Evolutionary conservation across 2,113 vertebrate genomes (phyloP), one percentile per base, ranked within the genome.

Genomic region (Chlorocebus sabaeus): DNA sequence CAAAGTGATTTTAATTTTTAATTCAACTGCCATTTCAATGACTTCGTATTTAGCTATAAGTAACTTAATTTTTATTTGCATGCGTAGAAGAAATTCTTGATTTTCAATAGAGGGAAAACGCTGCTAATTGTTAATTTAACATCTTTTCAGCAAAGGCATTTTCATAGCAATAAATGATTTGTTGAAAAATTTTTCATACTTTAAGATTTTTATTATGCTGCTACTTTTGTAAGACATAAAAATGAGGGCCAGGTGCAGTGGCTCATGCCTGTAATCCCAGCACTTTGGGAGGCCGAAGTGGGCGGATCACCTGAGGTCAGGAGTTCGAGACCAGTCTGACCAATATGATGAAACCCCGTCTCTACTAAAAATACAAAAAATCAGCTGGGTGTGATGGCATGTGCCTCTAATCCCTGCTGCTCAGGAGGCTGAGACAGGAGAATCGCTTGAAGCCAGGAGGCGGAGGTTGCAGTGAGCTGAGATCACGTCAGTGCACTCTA

Each of bases 81-180:
- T 76, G 27, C 32, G 59, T 76, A 38, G 9, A 75, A 83, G 20
- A 89, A 75, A n/a, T 87, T 70, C 59, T 84, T 59, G 17, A 78
- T 25, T 73, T 57, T 45, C 81, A 88, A 35, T 83, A 73, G 38
- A 92, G 5, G 57, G 35, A 81, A 81, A 81, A 91, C 75, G 67
- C 23, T 85, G 32, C 30, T 93, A 22, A 73, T 59, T 80, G 8
- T 38, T 96, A 76, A 92, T 90, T 67, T 70, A 57, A 64, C 45
- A 61, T 94, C 50, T 82, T 86, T 81, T 30, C 22, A 96, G 9
- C 27, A 89, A 67, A 76, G 50, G 6, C 32, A 78, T 76, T 91
- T 93, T 86, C n/a, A 67, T 87, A 92, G 38, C 55, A 95, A 86
- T 86, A 76, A 90, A 93, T 50, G 32, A 59, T 90, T 45, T 81